Percentiles rank a stretch among this genome's conserved stretches.
Evolutionary conservation across 1,140 invertebrate genomes (phyloP).

Genomic region (Coelopa frigida): DNA sequence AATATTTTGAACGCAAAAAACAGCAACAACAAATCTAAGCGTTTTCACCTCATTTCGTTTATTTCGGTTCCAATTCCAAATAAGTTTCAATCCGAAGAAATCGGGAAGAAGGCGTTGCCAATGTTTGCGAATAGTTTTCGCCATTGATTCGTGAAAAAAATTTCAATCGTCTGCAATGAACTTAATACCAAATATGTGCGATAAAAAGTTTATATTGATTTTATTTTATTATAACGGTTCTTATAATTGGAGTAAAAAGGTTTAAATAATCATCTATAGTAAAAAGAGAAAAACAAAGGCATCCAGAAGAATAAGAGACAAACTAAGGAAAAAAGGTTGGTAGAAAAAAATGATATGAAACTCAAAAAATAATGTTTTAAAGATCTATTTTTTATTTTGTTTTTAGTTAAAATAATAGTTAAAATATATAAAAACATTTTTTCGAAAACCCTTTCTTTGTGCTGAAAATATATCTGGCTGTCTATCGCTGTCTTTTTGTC

Average conservation of each 20-base stretch:
- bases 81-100: background rate
- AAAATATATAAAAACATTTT: slow-evolving; percentile 3
- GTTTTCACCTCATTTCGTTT: background rate
- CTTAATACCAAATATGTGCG: slow-evolving; percentile 38
- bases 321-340: too few species aligned
- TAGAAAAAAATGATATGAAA: too few species aligned
- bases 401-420: too few species aligned
- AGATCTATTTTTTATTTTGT: too few species aligned
- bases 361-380: too few species aligned
- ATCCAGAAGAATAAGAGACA: too few species aligned
- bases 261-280: slow-evolving; percentile 20
- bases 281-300: slow-evolving; percentile 2
- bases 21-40: background rate
- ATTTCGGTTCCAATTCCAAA: slow-evolving; percentile 1
- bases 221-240: slow-evolving; percentile 46
- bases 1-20: background rate
- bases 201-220: slow-evolving; percentile 43
- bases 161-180: slow-evolving; percentile 18
- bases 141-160: background rate
- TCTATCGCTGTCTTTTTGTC: too few species aligned
- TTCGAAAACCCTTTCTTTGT: background rate
- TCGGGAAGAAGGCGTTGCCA: background rate
- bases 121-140: slow-evolving; percentile 2
- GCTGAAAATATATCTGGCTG: too few species aligned
- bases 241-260: slow-evolving; percentile 45